These are phyloP conservation scores for Copsychus sechellarum DNA, from an alignment of 2,113 vertebrate species.

Conservation along the genomic window DNA sequence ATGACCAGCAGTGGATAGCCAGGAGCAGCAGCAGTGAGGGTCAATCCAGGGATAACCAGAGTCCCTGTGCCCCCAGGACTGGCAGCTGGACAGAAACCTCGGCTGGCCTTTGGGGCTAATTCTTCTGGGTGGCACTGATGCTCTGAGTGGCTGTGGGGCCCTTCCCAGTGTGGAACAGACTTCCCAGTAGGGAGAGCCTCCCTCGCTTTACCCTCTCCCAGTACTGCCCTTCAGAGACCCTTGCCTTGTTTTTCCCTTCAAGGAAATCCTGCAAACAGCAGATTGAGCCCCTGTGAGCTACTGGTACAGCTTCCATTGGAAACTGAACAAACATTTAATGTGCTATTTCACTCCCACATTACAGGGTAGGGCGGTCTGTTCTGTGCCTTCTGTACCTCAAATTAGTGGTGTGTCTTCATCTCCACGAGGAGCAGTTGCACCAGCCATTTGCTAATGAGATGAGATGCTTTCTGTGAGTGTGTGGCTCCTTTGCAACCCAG, in stretches of 20 bases:
- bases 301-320: background rate
- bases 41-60: rapidly evolving
- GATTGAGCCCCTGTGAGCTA: background rate
- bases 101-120: background rate
- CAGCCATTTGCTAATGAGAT: background rate
- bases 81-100: background rate
- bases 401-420: background rate
- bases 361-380: background rate
- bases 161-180: background rate
- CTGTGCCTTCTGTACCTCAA: background rate
- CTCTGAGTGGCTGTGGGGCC: rapidly evolving
- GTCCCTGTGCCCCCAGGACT: background rate
- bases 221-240: background rate
- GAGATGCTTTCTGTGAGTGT: background rate
- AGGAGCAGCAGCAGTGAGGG: background rate
- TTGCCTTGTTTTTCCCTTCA: background rate
- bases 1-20: background rate
- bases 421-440: background rate
- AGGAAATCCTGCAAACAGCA: background rate
- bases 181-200: background rate
- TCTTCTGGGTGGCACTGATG: background rate
- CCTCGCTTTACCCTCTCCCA: background rate
- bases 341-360: background rate
- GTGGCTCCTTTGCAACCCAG: background rate
- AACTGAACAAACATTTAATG: background rate